Base-by-base conservation (phyloP, 2,888 invertebrate species). In the Melieria crassipennis region DNA sequence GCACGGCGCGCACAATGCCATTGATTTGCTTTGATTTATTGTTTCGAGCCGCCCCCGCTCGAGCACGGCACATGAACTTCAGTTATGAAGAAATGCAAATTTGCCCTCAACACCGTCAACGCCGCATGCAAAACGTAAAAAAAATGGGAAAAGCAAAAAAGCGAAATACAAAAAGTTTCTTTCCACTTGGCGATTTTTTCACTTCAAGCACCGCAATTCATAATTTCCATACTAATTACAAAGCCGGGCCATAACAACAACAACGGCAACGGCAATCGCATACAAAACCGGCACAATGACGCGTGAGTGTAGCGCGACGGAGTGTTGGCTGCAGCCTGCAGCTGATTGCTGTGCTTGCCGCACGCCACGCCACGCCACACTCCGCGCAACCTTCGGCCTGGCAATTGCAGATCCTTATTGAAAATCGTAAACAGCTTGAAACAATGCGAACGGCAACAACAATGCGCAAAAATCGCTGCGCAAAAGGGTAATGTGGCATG, bases 11-110 rank as follows among this genome's bases (percentile, higher is more conserved):
- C 30, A 30, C 30, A 30, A 30, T 30, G 11, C 13, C 75, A 78
- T 84, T 84, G 83, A 84, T 84, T 84, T 82, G 81, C 83, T 84
- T 84, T 84, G 84, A 84, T 84, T 84, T 83, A 83, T 84, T 84
- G 84, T 84, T 73, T 45, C 42, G 42, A 57, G 50, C 65, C 46
- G 70, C 69, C 56, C 56, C 66, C 58, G 30, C 43, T 11, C 47
- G 30, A 30, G 30, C 3, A 30, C 65, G 67, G 56, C 61, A 60
- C 48, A 65, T 64, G 73, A 65, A 63, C 69, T 61, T 71, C 65
- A 61, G 52, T 50, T 67, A 47, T 42, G 43, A 57, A 55, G 56
- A 69, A 47, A 56, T 60, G 67, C 60, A 67, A 67, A 67, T 69
- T 7, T 62, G n/a, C 30, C 47, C 7, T 50, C 50, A 47, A 69